phyloP scores from a whole-genome alignment of 2,888 invertebrate species.

The Sinopyrophorus schimmeli region DNA sequence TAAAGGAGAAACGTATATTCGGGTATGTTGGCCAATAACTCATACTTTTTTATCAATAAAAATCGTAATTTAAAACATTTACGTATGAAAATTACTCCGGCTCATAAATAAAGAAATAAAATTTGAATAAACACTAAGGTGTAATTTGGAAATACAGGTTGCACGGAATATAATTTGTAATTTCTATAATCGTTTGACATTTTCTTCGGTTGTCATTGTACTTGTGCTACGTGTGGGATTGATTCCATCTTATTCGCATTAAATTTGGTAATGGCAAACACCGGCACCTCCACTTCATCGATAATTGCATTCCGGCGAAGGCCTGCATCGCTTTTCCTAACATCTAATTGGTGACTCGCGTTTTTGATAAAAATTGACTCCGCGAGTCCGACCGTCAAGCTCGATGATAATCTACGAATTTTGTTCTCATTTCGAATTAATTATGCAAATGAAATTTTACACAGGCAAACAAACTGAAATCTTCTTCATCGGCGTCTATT shows the following conservation, averaged over 20 bases:
- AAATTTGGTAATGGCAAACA: slow-evolving; percentile 17
- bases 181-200: slow-evolving; percentile 20
- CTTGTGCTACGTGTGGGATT: slow-evolving; percentile 18
- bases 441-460: no score
- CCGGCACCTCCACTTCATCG: no score
- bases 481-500: no score
- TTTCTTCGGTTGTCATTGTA: slow-evolving; percentile 19
- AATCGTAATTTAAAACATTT: slow-evolving; percentile 23
- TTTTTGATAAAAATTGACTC: no score
- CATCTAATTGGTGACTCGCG: no score
- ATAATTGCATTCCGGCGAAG: no score
- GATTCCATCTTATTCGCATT: slow-evolving; percentile 21
- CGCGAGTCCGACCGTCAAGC: no score
- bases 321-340: no score
- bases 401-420: no score
- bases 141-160: slow-evolving; percentile 19
- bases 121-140: slow-evolving; percentile 18
- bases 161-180: slow-evolving; percentile 17
- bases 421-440: no score
- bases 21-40: slow-evolving; percentile 19
- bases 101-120: slow-evolving; percentile 24
- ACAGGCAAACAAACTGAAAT: no score
- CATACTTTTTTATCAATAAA: slow-evolving; percentile 24
- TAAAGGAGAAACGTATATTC: slow-evolving; percentile 14
- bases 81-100: slow-evolving; percentile 23